Conservation (phyloP, 1,140 invertebrate species). For the Teleogryllus occipitalis region DNA sequence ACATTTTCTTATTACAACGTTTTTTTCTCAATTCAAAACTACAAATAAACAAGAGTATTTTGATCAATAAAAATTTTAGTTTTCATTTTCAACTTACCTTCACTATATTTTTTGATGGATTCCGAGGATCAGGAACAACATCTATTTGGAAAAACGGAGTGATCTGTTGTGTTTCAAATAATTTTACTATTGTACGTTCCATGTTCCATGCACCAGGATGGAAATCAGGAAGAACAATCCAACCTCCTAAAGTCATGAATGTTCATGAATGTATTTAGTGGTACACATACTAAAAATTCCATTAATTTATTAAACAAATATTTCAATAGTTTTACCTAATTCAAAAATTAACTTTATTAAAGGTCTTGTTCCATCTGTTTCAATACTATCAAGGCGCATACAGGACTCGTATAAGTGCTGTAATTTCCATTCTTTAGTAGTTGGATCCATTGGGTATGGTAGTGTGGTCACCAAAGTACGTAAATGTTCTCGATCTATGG, state of each 20-base stretch:
- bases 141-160: slow-evolving; percentile 43
- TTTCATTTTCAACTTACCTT: slow-evolving; percentile 32
- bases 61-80: background rate
- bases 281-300: too few species aligned
- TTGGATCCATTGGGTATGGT: slow-evolving; percentile 29
- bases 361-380: slow-evolving; percentile 33
- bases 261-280: too few species aligned
- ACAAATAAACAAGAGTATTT: too few species aligned
- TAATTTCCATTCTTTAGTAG: slow-evolving; percentile 37
- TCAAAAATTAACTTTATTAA: slow-evolving; percentile 34
- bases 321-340: slow-evolving; percentile 31
- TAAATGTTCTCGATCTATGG: slow-evolving; percentile 25
- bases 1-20: too few species aligned
- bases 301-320: slow-evolving; percentile 15
- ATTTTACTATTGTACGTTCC: slow-evolving; percentile 32
- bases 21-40: too few species aligned
- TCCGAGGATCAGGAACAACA: slow-evolving; percentile 40
- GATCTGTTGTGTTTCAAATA: slow-evolving; percentile 40
- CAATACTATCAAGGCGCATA: slow-evolving; percentile 36
- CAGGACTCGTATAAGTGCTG: slow-evolving; percentile 40
- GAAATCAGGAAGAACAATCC: slow-evolving; percentile 42
- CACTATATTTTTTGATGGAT: slow-evolving; percentile 38
- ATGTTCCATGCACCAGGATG: slow-evolving; percentile 39
- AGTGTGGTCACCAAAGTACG: slow-evolving; percentile 34
- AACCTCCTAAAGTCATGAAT: slow-evolving; percentile 40